Base-by-base conservation (phyloP, 2,888 invertebrate species). In the Steinernema scapterisci region DNA sequence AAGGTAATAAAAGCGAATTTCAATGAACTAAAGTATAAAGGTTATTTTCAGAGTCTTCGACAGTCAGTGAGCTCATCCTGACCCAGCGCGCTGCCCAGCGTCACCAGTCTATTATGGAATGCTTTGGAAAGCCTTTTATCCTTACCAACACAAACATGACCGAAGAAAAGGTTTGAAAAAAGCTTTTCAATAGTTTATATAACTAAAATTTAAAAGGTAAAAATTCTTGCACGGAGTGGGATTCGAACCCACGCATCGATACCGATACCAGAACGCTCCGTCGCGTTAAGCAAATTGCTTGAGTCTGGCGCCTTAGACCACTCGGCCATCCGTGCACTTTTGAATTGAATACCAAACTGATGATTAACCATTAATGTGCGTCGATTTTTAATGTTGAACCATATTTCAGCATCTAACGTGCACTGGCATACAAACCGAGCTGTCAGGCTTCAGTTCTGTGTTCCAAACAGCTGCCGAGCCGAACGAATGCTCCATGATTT, bases 261-360 rank as follows among this genome's bases (percentile, higher is more conserved):
- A 21, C 54, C 54, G 54, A 54, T 54, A 54, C 54, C 25, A 54
- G 54, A 54, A 54, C 54, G 54, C 54, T 54, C 54, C 48, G 54
- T 54, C 54, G 54, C 54, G 54, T 54, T 54, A 54, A 54, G 54
- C 54, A 6, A 13, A 6, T 70, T 77, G 79, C 88, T 88, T 88
- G 88, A 88, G 88, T 88, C 88, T 88, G 88, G 88, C 88, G 88
- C 88, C 88, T 88, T 88, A 88, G 88, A 88, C 88, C 88, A 83
- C 87, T 87, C 87, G 87, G 87, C 87, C 87, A 85, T 82, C 84
- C 83, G 78, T 80, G 80, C 80, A 52, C 70, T 31, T 31, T 23
- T 13, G 13, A 48, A 48, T n/a, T 7, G 13, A 16, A 3, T 16
- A 5, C 5, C 48, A 48, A n/a, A 16, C 5, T 48, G n/a, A 19